phyloP scores from a whole-genome alignment of 1,140 invertebrate genomes.

The Pseudomyrmex concolor region DNA sequence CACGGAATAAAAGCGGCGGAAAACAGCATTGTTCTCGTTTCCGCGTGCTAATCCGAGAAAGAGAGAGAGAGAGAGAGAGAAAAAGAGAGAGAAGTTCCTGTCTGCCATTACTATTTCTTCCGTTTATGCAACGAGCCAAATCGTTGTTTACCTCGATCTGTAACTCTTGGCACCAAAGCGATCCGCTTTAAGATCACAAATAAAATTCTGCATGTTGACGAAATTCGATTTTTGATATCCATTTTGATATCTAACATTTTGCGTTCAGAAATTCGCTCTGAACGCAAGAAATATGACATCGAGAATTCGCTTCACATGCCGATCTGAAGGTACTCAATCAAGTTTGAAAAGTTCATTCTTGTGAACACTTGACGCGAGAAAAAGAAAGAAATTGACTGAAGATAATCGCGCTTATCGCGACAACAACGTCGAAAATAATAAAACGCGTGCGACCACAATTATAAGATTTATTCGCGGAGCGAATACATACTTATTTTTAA shows the following conservation, averaged over 20 bases:
- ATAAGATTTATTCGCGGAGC: constrained; percentile 43
- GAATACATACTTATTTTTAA: constrained; percentile 31
- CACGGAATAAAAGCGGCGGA: constrained; percentile 25
- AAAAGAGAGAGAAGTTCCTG: background rate
- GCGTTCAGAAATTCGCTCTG: background rate
- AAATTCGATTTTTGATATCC: constrained; percentile 52
- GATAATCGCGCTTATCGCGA: constrained; percentile 36
- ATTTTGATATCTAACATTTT: constrained; percentile 14
- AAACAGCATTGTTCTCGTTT: background rate
- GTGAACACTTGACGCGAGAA: constrained; percentile 7
- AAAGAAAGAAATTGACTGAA: constrained; percentile 3
- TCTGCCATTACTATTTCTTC: constrained; percentile 32
- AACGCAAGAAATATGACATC: constrained; percentile 14
- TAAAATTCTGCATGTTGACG: constrained; percentile 36
- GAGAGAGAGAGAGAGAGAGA: background rate
- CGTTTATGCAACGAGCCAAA: constrained; percentile 45
- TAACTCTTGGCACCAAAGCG: constrained; percentile 47
- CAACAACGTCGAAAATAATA: constrained; percentile 11
- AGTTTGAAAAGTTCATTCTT: constrained; percentile 22
- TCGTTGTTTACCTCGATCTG: constrained; percentile 55
- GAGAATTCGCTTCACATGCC: constrained; percentile 17
- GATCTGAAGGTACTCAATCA: constrained; percentile 2
- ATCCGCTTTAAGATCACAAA: constrained; percentile 52
- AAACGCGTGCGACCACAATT: constrained; percentile 22
- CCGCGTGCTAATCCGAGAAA: background rate